Percentiles rank a stretch among this genome's conserved stretches.
These are phyloP conservation scores for Xerus inauris DNA, from an alignment of 2,113 vertebrate genomes.

Conservation along the genomic window DNA sequence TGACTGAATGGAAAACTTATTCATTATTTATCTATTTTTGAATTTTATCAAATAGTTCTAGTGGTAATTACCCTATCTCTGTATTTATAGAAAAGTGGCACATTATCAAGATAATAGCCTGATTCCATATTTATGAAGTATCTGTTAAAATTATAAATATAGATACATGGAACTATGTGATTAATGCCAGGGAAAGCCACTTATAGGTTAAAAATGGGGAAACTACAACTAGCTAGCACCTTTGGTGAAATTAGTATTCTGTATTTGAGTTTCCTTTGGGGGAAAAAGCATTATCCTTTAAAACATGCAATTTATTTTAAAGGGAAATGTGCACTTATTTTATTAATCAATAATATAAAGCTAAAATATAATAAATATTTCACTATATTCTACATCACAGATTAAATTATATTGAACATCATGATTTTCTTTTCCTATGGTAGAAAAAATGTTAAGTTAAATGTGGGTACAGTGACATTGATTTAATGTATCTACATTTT, in stretches of 20 bases:
- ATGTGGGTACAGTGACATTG: neutral
- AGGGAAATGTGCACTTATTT: conserved; percentile 50
- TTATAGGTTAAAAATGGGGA: conserved; percentile 77
- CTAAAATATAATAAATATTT: neutral
- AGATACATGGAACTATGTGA: conserved; percentile 82
- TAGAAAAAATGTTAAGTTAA: neutral
- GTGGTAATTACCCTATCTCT: conserved; percentile 87
- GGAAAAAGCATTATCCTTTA: conserved; percentile 28
- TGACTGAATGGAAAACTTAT: conserved; percentile 87
- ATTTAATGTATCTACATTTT: neutral
- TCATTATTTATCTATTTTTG: conserved; percentile 89
- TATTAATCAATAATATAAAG: conserved; percentile 9
- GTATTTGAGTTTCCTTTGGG: conserved; percentile 21
- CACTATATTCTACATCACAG: neutral
- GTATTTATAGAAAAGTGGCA: conserved; percentile 89
- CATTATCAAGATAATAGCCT: conserved; percentile 86
- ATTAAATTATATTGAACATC: neutral
- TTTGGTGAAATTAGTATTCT: conserved; percentile 76
- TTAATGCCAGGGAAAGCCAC: conserved; percentile 74
- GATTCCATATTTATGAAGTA: conserved; percentile 88
- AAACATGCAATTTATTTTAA: conserved; percentile 59
- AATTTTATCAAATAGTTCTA: conserved; percentile 88
- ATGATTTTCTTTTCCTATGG: neutral
- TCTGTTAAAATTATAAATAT: conserved; percentile 86
- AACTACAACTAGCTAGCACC: conserved; percentile 69